Evolutionary conservation across 2,797 vertebrate genomes (phyloP).

Genomic region (Echiichthys vipera): DNA sequence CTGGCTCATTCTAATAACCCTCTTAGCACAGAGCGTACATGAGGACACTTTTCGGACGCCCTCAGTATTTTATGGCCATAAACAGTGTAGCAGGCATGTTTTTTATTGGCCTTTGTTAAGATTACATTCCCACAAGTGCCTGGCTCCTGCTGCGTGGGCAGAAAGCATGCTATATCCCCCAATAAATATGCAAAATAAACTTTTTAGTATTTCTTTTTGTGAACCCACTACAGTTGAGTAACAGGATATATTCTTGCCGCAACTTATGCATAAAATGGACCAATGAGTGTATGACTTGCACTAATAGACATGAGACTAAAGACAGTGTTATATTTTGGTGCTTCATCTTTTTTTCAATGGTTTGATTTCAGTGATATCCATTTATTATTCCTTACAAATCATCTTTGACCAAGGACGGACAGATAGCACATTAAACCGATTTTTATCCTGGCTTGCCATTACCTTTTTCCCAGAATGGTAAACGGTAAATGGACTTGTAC

Average conservation of each 20-base stretch:
- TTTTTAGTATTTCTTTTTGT: slow-evolving; percentile 19
- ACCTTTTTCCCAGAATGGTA: neutral
- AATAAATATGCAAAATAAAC: slow-evolving; percentile 31
- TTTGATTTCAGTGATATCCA: neutral
- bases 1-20: slow-evolving; percentile 78
- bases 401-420: neutral
- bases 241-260: neutral
- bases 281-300: neutral
- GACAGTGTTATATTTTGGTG: neutral
- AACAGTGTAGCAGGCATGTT: slow-evolving; percentile 33
- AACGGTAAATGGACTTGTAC: too few relatives aligned
- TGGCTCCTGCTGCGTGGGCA: slow-evolving; percentile 49
- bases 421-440: too few relatives aligned
- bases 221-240: neutral
- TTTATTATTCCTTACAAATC: neutral
- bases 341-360: neutral
- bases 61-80: slow-evolving; percentile 50
- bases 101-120: slow-evolving; percentile 47
- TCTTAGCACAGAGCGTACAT: slow-evolving; percentile 52
- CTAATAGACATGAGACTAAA: neutral
- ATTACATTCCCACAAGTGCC: slow-evolving; percentile 22
- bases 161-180: slow-evolving; percentile 7
- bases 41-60: slow-evolving; percentile 42
- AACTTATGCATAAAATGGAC: neutral
- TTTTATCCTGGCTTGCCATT: too few relatives aligned